Evolutionary conservation across 2,888 invertebrate species (phyloP).

Genomic region (Diogma glabrata): DNA sequence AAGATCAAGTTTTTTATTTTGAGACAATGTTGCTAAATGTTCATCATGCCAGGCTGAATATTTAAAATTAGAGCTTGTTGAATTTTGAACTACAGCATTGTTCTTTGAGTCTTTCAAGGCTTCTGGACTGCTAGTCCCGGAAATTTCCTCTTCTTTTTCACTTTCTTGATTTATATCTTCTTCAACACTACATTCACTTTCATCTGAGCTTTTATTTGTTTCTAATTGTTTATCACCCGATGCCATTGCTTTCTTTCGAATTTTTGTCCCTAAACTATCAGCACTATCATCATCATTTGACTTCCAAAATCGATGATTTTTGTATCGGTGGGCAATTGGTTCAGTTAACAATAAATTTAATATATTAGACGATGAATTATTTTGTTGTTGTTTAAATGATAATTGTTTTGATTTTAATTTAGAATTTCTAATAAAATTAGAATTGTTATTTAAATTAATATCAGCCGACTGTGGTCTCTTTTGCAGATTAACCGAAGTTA

Average conservation of each 20-base stretch:
- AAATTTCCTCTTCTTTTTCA: too few species aligned
- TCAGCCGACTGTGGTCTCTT: constrained; percentile 34
- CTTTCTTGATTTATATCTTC: too few species aligned
- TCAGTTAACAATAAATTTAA: constrained; percentile 32
- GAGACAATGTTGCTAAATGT: too few species aligned
- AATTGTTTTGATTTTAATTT: not conserved
- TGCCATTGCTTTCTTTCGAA: not conserved
- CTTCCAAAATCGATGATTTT: too few species aligned
- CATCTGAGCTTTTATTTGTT: too few species aligned
- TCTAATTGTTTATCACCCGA: too few species aligned
- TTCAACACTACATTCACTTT: constrained; percentile 11
- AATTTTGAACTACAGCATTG: not conserved
- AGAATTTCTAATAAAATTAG: not conserved
- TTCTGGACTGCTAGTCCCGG: too few species aligned
- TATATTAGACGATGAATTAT: constrained; percentile 31
- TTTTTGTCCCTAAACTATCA: not conserved
- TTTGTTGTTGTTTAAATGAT: not conserved
- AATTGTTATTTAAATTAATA: constrained; percentile 24
- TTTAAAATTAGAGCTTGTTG: constrained; percentile 4
- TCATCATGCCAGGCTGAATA: constrained; percentile 8
- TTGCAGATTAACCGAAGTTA: constrained; percentile 23
- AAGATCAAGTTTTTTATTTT: constrained; percentile 26
- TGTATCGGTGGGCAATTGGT: constrained; percentile 24
- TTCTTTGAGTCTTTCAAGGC: too few species aligned
- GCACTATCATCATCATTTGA: not conserved